Evolutionary conservation across 2,797 vertebrate genomes (phyloP), one percentile per base, ranked within the genome.

Genomic region (Babyrousa celebensis): DNA sequence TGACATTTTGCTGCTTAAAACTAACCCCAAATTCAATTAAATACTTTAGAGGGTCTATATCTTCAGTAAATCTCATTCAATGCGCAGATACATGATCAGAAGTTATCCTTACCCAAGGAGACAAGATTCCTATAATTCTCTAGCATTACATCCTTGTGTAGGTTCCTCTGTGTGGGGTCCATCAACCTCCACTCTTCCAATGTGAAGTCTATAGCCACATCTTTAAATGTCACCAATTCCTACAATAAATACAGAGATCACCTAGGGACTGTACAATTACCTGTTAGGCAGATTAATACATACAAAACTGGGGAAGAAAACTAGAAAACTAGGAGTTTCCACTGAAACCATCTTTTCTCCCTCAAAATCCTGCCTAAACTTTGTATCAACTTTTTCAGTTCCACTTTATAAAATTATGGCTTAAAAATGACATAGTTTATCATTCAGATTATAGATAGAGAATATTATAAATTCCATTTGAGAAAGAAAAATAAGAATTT

Each of bases 101-200:
- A 25, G 4, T 92, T 93, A 36, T 25, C 40, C 82, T 95, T 90
- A 97, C 97, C 97, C 80, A 97, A 89, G 17, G 94, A 97, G 56
- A 92, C 93, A 29, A 97, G 96, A 85, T 97, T 97, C 48, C 85
- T 96, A 2, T 97, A 97, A 92, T 96, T 97, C 94, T 96, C 96
- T 67, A 97, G 93, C 97, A 96, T 97, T 71, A 96, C 93, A 52
- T 97, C 96, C 67, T 90, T 96, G 91, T 97, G 85, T 72, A 97
- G 85, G 25, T 80, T 79, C 71, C 70, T 97, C 88, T 96, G 96
- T 48, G 40, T 82, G 72, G 88, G 82, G 62, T 92, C 94, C 96
- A 97, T 95, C 77, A 96, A 83, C 77, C 80, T 89, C 96, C 97
- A 97, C 9, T 97, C 96, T 56, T 96, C 96, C 88, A 94, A 16